These are phyloP conservation scores for Argopecten irradians DNA, from an alignment of 1,140 invertebrate species.

Conservation along the genomic window DNA sequence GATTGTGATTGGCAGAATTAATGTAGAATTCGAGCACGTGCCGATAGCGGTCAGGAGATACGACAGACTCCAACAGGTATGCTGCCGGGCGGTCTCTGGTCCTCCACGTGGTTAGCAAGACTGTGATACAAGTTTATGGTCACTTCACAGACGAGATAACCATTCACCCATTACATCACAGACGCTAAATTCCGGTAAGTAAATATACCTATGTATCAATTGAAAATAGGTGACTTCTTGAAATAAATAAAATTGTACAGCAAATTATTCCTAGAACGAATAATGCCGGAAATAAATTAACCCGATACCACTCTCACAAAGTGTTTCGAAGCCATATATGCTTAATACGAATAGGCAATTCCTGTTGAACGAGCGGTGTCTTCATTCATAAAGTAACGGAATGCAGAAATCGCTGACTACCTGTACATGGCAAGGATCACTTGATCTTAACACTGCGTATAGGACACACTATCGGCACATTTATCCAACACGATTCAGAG, in stretches of 20 bases:
- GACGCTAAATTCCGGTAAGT: background rate
- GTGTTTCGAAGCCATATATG: conserved; percentile 9
- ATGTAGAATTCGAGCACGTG: background rate
- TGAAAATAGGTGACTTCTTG: background rate
- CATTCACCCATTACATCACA: background rate
- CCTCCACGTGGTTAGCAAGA: background rate
- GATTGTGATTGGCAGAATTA: background rate
- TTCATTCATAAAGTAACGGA: conserved; percentile 6
- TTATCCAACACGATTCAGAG: background rate
- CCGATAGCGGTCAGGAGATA: background rate
- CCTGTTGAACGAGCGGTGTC: background rate
- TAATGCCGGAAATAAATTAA: background rate
- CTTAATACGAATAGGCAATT: background rate
- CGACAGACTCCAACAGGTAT: background rate
- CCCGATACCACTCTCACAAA: background rate
- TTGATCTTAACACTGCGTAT: background rate
- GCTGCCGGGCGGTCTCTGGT: background rate
- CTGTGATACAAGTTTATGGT: background rate
- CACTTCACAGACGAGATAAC: background rate
- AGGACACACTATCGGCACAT: background rate
- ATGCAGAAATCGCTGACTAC: background rate
- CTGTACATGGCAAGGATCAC: background rate
- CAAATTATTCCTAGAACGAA: background rate
- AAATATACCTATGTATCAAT: background rate
- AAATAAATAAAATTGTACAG: background rate